Evolutionary conservation across 2,797 vertebrate genomes (phyloP).

Genomic region (Clangula hyemalis): DNA sequence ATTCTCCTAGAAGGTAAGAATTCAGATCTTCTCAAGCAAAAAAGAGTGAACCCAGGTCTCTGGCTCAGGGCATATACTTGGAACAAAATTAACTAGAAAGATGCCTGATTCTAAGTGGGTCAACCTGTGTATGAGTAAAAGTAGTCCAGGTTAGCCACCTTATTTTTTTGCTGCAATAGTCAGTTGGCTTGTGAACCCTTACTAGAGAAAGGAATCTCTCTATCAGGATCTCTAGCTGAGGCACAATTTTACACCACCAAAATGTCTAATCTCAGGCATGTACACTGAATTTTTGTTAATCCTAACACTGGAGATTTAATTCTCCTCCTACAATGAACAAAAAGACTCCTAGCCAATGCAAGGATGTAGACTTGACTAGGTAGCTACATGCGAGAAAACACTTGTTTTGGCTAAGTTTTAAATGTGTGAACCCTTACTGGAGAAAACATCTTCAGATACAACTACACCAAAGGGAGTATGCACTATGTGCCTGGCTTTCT

Average conservation of each 20-base stretch:
- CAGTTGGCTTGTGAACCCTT: background rate
- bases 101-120: constrained; percentile 47
- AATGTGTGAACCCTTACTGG: background rate
- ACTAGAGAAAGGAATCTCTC: background rate
- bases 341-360: background rate
- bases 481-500: background rate
- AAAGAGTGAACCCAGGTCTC: constrained; percentile 11
- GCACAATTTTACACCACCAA: background rate
- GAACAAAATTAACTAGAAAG: constrained; percentile 58
- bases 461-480: background rate
- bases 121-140: constrained; percentile 8
- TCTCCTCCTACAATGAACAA: background rate
- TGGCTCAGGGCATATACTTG: background rate
- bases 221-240: background rate
- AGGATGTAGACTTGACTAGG: background rate
- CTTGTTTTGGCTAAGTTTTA: background rate
- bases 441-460: background rate
- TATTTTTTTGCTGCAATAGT: background rate
- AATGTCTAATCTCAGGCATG: background rate
- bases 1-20: constrained; percentile 64
- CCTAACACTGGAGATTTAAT: background rate
- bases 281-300: background rate
- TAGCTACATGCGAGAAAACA: background rate
- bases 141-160: constrained; percentile 26
- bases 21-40: constrained; percentile 49